These are phyloP conservation scores for Eurytoma adleriae DNA, from an alignment of 2,888 invertebrate genomes.

Conservation along the genomic window DNA sequence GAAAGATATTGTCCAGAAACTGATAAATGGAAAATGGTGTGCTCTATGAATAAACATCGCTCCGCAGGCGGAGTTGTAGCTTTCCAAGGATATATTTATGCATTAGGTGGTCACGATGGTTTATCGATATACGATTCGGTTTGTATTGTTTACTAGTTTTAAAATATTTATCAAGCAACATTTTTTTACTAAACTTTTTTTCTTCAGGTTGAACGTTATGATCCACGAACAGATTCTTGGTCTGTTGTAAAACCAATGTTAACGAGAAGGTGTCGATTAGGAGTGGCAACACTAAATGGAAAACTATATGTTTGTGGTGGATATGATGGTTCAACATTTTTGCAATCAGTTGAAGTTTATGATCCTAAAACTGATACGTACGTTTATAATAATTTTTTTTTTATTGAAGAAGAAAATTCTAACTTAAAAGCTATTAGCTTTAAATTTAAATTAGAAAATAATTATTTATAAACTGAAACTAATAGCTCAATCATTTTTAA, in stretches of 20 bases:
- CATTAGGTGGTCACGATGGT: slow-evolving; percentile 92
- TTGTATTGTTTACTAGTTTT: slow-evolving; percentile 60
- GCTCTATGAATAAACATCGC: slow-evolving; percentile 84
- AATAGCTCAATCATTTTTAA: slow-evolving; percentile 28
- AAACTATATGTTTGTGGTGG: slow-evolving; percentile 91
- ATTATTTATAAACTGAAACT: slow-evolving; percentile 27
- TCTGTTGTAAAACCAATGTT: slow-evolving; percentile 86
- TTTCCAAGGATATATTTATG: slow-evolving; percentile 85
- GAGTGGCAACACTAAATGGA: slow-evolving; percentile 88
- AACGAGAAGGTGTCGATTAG: slow-evolving; percentile 87
- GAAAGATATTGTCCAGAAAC: slow-evolving; percentile 87
- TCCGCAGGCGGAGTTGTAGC: slow-evolving; percentile 86
- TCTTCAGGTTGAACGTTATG: slow-evolving; percentile 84
- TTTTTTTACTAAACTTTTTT: slow-evolving; percentile 17
- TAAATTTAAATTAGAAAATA: neutral
- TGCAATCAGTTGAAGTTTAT: slow-evolving; percentile 89
- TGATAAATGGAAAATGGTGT: slow-evolving; percentile 85
- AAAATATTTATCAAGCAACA: neutral
- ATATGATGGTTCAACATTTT: slow-evolving; percentile 90
- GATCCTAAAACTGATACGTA: slow-evolving; percentile 84
- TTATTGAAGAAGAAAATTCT: neutral
- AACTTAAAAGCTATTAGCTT: neutral
- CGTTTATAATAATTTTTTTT: slow-evolving; percentile 62
- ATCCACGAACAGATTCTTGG: slow-evolving; percentile 86
- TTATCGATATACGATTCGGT: slow-evolving; percentile 91